A percentile compares a stretch with the other conserved stretches of the same genome.
phyloP scores from a whole-genome alignment of 2,113 vertebrate species.

The Monopterus albus region DNA sequence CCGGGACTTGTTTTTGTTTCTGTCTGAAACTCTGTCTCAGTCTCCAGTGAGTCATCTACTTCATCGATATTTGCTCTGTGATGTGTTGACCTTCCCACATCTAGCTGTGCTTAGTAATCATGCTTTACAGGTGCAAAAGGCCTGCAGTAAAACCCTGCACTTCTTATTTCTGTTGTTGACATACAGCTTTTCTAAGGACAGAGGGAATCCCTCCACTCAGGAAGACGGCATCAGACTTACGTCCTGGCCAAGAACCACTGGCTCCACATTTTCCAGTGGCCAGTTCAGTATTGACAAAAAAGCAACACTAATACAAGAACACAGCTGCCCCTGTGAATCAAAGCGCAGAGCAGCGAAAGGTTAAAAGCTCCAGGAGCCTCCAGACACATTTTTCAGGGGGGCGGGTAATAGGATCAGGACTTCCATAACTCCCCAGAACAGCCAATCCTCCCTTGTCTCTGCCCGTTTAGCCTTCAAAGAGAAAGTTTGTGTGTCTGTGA shows the following conservation, averaged over 20 bases:
- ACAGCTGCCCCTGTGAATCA: conserved; percentile 68
- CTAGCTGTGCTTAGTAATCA: conserved; percentile 53
- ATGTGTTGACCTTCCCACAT: not conserved
- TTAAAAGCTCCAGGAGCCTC: conserved; percentile 81
- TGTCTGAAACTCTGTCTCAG: conserved; percentile 4
- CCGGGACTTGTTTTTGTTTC: not conserved
- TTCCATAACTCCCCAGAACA: conserved; percentile 82
- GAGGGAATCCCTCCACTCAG: conserved; percentile 45
- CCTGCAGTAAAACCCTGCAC: conserved; percentile 27
- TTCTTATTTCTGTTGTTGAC: conserved; percentile 27
- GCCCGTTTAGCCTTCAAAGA: conserved; percentile 81
- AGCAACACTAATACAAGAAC: conserved; percentile 45
- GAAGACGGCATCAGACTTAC: conserved; percentile 20
- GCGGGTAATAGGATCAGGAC: conserved; percentile 83
- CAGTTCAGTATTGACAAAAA: conserved; percentile 36
- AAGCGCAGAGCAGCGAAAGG: conserved; percentile 77
- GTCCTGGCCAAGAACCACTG: conserved; percentile 46
- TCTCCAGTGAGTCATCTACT: not conserved
- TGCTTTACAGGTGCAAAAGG: conserved; percentile 71
- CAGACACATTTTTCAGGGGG: conserved; percentile 82
- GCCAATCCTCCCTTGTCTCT: conserved; percentile 81
- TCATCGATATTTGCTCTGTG: conserved; percentile 12
- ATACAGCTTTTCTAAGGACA: not conserved
- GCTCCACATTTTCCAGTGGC: conserved; percentile 50
- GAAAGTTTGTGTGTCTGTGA: conserved; percentile 78